Evolutionary conservation across 1,140 invertebrate genomes (phyloP).

Genomic region (Temnothorax longispinosus): DNA sequence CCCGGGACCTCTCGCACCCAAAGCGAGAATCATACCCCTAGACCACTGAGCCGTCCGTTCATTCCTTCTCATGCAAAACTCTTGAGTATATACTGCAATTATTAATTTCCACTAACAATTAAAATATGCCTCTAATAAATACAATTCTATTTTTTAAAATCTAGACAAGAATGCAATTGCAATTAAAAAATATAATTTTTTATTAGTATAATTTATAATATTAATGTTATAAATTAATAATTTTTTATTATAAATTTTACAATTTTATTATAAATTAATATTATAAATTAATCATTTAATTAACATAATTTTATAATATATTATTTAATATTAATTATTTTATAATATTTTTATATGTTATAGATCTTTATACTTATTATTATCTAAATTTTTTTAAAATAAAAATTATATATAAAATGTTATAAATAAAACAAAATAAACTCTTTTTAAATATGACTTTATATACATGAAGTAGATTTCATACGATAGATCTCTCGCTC

Average conservation of each 20-base stretch:
- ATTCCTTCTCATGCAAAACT: neutral
- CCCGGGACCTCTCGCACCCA: conserved; percentile 96
- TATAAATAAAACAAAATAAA: neutral
- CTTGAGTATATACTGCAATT: neutral
- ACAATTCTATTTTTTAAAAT: neutral
- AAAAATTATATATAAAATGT: neutral
- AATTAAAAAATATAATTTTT: neutral
- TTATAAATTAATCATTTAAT: too few species aligned
- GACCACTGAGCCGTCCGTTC: conserved; percentile 67
- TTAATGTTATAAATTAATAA: too few species aligned
- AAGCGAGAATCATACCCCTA: conserved; percentile 84
- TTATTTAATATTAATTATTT: neutral
- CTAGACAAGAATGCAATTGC: neutral
- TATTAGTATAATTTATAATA: neutral
- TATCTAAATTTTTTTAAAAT: too few species aligned
- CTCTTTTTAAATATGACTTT: neutral
- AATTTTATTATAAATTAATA: too few species aligned
- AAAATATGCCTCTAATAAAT: neutral
- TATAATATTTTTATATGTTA: neutral
- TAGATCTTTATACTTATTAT: neutral
- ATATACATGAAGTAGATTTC: neutral
- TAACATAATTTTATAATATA: too few species aligned
- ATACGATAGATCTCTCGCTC: neutral
- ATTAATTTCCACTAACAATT: neutral
- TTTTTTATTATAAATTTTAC: too few species aligned